Percentiles rank a stretch among this genome's conserved stretches.
Evolutionary conservation across 2,113 vertebrate species (phyloP).

Genomic region (Gasterosteus aculeatus): DNA sequence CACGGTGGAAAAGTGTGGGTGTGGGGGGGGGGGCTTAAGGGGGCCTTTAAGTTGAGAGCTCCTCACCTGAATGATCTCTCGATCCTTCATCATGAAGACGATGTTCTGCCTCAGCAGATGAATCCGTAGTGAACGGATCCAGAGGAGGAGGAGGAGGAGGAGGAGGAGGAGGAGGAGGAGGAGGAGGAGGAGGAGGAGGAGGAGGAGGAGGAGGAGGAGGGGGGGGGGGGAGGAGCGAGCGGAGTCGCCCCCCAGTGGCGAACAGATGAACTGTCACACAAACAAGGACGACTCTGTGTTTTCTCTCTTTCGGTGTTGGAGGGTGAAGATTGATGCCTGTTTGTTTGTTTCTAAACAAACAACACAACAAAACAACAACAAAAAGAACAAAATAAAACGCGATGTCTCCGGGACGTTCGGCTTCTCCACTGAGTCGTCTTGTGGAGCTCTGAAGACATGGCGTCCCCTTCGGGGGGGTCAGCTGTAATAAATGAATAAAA

Average conservation of each 20-base stretch:
- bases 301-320: too few species aligned
- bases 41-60: constrained; percentile 52
- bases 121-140: too few species aligned
- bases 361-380: too few species aligned
- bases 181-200: constrained; percentile 9
- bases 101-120: too few species aligned
- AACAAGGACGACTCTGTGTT: neutral
- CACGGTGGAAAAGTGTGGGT: constrained; percentile 15
- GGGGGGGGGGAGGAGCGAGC: constrained; percentile 9
- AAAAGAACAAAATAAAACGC: too few species aligned
- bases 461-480: neutral
- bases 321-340: too few species aligned
- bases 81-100: constrained; percentile 16
- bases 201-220: constrained; percentile 1
- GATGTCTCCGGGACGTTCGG: too few species aligned
- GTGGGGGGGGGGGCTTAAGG: constrained; percentile 49
- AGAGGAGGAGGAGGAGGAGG: neutral
- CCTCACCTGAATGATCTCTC: constrained; percentile 49
- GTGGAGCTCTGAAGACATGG: too few species aligned
- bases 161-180: constrained; percentile 11
- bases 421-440: too few species aligned
- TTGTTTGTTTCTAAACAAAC: too few species aligned
- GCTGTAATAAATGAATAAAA: neutral
- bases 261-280: neutral
- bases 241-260: constrained; percentile 63